Evolutionary conservation across 2,888 invertebrate species (phyloP), one percentile per base, ranked within the genome.

Genomic region (Stratiomys singularior): DNA sequence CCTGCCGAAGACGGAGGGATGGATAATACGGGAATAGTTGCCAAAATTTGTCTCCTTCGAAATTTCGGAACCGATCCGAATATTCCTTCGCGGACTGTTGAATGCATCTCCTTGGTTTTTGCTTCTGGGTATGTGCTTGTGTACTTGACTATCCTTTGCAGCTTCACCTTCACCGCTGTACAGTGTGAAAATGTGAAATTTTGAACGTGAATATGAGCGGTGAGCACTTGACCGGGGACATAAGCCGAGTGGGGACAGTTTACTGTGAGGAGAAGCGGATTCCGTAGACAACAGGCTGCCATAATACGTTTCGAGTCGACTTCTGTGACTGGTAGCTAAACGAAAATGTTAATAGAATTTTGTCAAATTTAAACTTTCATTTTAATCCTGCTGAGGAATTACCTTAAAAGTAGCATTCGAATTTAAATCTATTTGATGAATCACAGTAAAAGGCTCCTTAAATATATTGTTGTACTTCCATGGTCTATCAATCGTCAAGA

Each of bases 391-490:
- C n/a, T n/a, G n/a, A n/a, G 52, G 15, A 52, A 5, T 52, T 23
- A 77, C 77, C 69, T 77, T 77, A 46, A 47, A 77, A 27, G 4
- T 7, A 44, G 60, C 23, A n/a, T 91, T 91, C 80, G 89, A 88
- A 87, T 95, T 95, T 80, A 95, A 88, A 86, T 95, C 94, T 81
- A 94, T 87, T 18, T 92, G 90, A 80, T 92, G 91, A 76, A 93
- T 89, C n/a, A 95, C 91, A 66, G 92, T 93, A 83, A 95, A 94
- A 3, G 92, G 91, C 83, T 90, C 90, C 85, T 94, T 94, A 18
- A 92, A 91, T 79, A 92, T 93, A 82, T 94, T 93, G 86, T 96
- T 94, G 86, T 93, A 93, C 82, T 94, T 94, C 92, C 94, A 94
- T 2, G 96, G 94, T 13, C 94, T 89, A 85, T 96, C 96, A 27